Conservation (phyloP, 2,888 invertebrate species). For the Synergus umbraculus region DNA sequence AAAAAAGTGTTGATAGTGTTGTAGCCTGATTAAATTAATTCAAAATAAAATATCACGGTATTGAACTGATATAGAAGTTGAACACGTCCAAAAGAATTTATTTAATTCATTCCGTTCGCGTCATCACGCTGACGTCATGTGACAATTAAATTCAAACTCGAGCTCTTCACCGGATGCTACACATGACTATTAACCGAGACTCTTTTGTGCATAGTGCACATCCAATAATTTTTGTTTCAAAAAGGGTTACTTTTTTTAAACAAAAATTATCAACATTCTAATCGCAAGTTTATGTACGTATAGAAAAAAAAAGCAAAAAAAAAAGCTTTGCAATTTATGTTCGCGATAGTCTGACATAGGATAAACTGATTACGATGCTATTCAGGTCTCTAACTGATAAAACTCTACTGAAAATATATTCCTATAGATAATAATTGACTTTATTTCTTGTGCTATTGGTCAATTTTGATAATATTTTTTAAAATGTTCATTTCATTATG, state of each 20-base stretch:
- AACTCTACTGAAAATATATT: not conserved
- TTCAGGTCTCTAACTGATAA: not conserved
- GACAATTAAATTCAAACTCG: constrained; percentile 27
- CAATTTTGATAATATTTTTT: no score
- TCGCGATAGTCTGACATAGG: not conserved
- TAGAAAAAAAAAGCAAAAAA: not conserved
- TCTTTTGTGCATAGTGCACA: constrained; percentile 15
- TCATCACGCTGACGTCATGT: constrained; percentile 28
- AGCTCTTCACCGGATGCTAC: constrained; percentile 25
- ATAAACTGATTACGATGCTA: not conserved
- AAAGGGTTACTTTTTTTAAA: not conserved
- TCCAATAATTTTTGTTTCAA: not conserved
- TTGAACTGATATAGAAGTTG: not conserved
- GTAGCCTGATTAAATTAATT: not conserved
- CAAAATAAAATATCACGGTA: not conserved
- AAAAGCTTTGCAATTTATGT: not conserved
- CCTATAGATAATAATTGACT: no score
- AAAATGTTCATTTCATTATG: no score
- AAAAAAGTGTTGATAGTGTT: not conserved
- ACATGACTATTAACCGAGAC: constrained; percentile 19
- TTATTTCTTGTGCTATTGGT: no score
- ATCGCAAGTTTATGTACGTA: not conserved
- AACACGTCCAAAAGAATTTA: constrained; percentile 13
- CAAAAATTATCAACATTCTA: not conserved
- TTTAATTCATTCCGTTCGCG: constrained; percentile 28